These are phyloP conservation scores for Paramormyrops kingsleyae DNA, from an alignment of 2,113 vertebrate species.

Conservation along the genomic window DNA sequence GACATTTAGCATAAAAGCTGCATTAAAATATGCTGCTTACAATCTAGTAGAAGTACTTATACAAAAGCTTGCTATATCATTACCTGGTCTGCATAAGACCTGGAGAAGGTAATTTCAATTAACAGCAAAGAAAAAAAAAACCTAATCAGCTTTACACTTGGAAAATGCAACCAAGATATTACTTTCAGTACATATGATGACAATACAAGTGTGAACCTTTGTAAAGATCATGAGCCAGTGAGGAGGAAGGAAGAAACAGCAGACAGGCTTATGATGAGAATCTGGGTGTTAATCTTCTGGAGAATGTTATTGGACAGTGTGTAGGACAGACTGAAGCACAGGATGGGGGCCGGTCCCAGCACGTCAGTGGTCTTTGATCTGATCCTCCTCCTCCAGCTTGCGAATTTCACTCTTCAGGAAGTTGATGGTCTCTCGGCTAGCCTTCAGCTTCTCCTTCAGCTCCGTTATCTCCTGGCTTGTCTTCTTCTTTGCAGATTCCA, in stretches of 20 bases:
- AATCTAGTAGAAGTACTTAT: not conserved
- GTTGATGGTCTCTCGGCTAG: slow-evolving; percentile 96
- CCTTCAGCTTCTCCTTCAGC: slow-evolving; percentile 94
- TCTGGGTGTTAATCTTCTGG: not conserved
- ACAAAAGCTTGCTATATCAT: too few relatives aligned
- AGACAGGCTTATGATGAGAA: not conserved
- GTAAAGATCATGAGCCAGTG: not conserved
- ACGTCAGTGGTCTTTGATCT: slow-evolving; percentile 83
- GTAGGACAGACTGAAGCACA: not conserved
- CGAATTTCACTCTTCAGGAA: slow-evolving; percentile 91
- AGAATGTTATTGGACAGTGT: not conserved
- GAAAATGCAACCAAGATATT: not conserved
- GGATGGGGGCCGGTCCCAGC: not conserved
- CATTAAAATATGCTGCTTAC: not conserved
- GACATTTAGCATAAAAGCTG: not conserved
- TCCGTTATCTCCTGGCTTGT: slow-evolving; percentile 95
- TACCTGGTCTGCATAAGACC: not conserved
- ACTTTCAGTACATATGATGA: not conserved
- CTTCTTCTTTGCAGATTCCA: slow-evolving; percentile 92
- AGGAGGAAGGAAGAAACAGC: not conserved
- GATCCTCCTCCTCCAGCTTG: slow-evolving; percentile 94
- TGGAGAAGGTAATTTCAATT: not conserved
- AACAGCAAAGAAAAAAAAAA: not conserved
- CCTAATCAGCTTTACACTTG: not conserved
- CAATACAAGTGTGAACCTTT: not conserved